A percentile compares a stretch with the other conserved stretches of the same genome.
These are phyloP conservation scores for Eurois occulta DNA, from an alignment of 2,888 invertebrate genomes.

Conservation along the genomic window DNA sequence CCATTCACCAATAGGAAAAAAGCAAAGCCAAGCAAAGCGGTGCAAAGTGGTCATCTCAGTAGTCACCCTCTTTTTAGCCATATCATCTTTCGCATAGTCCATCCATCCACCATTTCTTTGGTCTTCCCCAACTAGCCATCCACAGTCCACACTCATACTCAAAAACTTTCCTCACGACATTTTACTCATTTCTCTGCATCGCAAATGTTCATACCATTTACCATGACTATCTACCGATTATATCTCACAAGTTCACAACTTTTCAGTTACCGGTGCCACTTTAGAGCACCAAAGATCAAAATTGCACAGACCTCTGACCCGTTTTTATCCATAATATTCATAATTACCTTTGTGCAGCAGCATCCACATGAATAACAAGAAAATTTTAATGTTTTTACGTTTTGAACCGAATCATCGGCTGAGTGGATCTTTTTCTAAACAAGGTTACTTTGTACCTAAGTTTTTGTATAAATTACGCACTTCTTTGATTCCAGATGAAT, in stretches of 20 bases:
- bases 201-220: not conserved
- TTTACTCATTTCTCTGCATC: not conserved
- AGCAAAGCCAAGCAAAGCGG: too few relatives aligned
- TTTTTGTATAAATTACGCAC: not conserved
- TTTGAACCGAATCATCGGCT: not conserved
- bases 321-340: not conserved
- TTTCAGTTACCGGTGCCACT: not conserved
- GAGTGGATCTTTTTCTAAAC: not conserved
- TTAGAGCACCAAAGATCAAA: not conserved
- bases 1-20: too few relatives aligned
- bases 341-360: not conserved
- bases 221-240: not conserved
- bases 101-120: not conserved
- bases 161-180: not conserved
- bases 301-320: not conserved
- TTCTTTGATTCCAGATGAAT: slow-evolving; percentile 78
- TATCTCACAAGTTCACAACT: not conserved
- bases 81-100: not conserved
- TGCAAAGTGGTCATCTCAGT: not conserved
- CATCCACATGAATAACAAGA: not conserved
- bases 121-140: not conserved
- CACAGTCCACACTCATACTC: not conserved
- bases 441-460: not conserved
- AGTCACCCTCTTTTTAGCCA: not conserved
- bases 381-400: not conserved